Percentiles rank a stretch among this genome's conserved stretches.
Conservation (phyloP, 2,113 vertebrate genomes). For the Procapra przewalskii region DNA sequence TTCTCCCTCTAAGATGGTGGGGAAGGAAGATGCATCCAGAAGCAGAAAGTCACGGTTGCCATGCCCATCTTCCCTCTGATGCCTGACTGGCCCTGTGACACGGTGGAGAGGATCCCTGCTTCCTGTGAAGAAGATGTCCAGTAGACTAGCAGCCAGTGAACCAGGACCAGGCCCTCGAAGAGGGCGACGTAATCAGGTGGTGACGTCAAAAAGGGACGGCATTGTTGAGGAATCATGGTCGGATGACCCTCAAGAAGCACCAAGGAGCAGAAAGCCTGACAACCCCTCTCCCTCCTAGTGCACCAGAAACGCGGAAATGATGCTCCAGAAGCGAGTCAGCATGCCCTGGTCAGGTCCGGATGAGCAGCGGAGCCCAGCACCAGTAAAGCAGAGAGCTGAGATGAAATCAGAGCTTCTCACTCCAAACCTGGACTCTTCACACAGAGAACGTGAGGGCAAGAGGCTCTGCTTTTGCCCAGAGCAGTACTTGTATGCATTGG, state of each 20-base stretch:
- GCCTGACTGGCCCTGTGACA: rapidly evolving
- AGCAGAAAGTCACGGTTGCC: rapidly evolving
- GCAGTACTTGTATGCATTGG: rapidly evolving
- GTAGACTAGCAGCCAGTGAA: rapidly evolving
- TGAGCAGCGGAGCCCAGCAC: rapidly evolving
- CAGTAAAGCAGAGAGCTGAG: rapidly evolving
- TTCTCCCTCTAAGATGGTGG: not conserved
- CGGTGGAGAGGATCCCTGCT: rapidly evolving
- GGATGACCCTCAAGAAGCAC: not conserved
- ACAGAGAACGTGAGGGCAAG: rapidly evolving
- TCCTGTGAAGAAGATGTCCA: rapidly evolving
- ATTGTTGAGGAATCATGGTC: rapidly evolving
- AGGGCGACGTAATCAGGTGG: rapidly evolving
- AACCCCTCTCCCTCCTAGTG: rapidly evolving
- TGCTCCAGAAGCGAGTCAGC: rapidly evolving
- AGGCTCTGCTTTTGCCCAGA: rapidly evolving
- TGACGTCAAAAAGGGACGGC: rapidly evolving
- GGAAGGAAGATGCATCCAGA: not conserved
- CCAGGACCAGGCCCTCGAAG: not conserved
- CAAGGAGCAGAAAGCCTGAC: not conserved
- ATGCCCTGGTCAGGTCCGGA: rapidly evolving
- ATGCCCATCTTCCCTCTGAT: rapidly evolving
- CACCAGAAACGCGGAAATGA: rapidly evolving
- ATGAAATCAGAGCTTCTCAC: rapidly evolving
- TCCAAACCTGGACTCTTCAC: too few relatives aligned